phyloP scores from a whole-genome alignment of 2,797 vertebrate genomes.

The Alca torda region DNA sequence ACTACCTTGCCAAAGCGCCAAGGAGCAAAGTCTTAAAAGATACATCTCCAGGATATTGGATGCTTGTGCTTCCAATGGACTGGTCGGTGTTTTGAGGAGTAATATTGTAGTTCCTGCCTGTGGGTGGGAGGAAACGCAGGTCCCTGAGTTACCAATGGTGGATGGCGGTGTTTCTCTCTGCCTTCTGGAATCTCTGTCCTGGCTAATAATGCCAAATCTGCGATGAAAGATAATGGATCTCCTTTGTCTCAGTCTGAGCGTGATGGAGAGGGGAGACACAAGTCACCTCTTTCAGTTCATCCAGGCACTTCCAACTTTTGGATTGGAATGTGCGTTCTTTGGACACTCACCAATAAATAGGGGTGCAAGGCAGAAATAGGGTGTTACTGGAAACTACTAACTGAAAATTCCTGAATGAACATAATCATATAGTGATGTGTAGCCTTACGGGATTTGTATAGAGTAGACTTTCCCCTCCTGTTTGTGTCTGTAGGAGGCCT shows the following conservation, averaged over 20 bases:
- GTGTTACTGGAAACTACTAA: neutral
- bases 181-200: neutral
- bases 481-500: neutral
- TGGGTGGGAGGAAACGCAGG: neutral
- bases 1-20: accelerated
- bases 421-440: neutral
- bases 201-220: neutral
- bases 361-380: neutral
- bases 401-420: neutral
- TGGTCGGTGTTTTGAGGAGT: neutral
- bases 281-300: neutral
- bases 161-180: neutral
- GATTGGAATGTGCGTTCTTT: neutral
- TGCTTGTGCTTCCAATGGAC: neutral
- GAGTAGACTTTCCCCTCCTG: neutral
- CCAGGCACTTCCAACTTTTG: neutral
- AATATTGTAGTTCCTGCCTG: neutral
- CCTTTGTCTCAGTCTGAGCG: accelerated
- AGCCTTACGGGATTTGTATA: neutral
- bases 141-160: neutral
- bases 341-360: neutral
- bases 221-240: too few species aligned
- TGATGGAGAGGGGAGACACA: neutral
- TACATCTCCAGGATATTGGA: accelerated
- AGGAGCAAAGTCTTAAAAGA: neutral